phyloP scores from a whole-genome alignment of 1,140 invertebrate species.

The Hylaeus volcanicus region DNA sequence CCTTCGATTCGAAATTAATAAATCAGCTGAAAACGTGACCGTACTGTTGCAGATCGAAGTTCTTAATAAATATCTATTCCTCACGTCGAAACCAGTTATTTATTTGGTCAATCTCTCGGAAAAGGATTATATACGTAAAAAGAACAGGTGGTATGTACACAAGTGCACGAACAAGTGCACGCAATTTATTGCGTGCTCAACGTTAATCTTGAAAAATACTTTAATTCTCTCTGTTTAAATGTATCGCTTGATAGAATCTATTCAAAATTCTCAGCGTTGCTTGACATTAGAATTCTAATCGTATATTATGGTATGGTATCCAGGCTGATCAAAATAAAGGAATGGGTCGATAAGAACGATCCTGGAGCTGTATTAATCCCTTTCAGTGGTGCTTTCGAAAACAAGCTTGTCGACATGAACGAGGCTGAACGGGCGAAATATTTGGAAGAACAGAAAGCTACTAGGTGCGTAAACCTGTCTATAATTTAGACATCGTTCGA shows the following conservation, averaged over 20 bases:
- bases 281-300: slow-evolving; percentile 11
- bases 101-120: slow-evolving; percentile 99
- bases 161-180: too few species aligned
- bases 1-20: background rate
- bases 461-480: slow-evolving; percentile 83
- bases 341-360: slow-evolving; percentile 99
- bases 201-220: background rate
- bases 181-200: too few species aligned
- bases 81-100: slow-evolving; percentile 99
- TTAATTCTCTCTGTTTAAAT: background rate
- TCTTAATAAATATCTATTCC: slow-evolving; percentile 97
- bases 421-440: slow-evolving; percentile 87
- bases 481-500: background rate
- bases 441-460: slow-evolving; percentile 89
- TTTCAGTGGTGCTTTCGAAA: slow-evolving; percentile 96
- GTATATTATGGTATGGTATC: slow-evolving; percentile 28
- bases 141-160: slow-evolving; percentile 95
- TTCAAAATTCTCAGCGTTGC: background rate
- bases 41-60: slow-evolving; percentile 92
- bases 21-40: background rate
- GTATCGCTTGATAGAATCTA: background rate
- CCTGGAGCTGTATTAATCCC: slow-evolving; percentile 95
- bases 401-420: slow-evolving; percentile 93
- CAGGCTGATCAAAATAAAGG: slow-evolving; percentile 98
- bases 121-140: slow-evolving; percentile 99